Base-by-base conservation (phyloP, 2,888 invertebrate genomes). In the Drosophila nigricruria region DNA sequence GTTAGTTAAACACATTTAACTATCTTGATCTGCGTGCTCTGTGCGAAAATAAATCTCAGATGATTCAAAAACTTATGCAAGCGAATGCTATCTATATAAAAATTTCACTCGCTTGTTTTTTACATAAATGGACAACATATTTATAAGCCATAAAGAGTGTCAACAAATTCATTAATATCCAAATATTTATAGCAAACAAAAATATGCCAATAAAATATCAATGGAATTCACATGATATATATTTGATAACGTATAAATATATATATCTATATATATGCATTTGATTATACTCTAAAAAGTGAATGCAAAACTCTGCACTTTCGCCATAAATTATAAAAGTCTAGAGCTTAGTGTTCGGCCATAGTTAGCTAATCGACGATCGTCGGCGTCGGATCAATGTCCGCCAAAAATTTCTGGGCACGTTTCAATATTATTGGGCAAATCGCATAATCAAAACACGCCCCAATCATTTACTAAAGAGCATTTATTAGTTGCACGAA, bases 51-150 rank as follows among this genome's bases (percentile, higher is more conserved):
- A 47, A 5, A 27, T 18, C 40, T 49, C 16, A 45, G 18, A 45
- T 27, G 45, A 23, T 49, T 52, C 27, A 12, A 45, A 38, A 32
- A 40, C 62, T 73, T 77, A 78, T 60, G 70, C 57, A 78, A 73
- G 69, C 27, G 58, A 54, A 40, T 56, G 38, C 12, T 25, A 14
- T 6, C 50, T 27, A 27, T 32, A 50, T 14, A 18, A 47, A 78
- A 73, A 67, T 89, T 85, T 85, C 89, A 68, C 84, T 63, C 52
- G 36, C 9, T 75, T 47, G 12, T 16, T 49, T 57, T 70, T 81
- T 65, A 56, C 70, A 65, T 73, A 77, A 70, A 63, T 60, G 25
- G 47, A 5, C 45, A 38, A 30, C 40, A 49, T 20, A 62, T 54
- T 54, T 42, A 53, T 32, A 57, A 47, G 49, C 45, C 30, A 57